Conservation (phyloP, 2,113 vertebrate species). For the rabbit (Oryctolagus cuniculus) region DNA sequence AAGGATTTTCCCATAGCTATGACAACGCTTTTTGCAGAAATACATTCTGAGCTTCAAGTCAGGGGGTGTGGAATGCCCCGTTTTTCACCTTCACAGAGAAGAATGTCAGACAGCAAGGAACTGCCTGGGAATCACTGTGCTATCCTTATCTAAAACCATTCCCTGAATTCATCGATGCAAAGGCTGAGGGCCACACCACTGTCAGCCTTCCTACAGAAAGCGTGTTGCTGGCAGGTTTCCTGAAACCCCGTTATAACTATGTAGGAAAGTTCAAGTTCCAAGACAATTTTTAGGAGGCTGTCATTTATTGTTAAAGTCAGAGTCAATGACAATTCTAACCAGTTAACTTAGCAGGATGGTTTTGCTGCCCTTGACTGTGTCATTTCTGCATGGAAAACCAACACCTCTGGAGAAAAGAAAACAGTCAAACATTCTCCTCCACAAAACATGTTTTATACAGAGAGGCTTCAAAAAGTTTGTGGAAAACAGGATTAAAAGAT, state of each 20-base stretch:
- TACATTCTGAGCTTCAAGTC: background rate
- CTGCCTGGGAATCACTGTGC: background rate
- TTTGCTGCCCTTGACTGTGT: background rate
- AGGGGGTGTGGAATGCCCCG: background rate
- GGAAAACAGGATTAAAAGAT: too few relatives aligned
- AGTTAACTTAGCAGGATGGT: conserved; percentile 28
- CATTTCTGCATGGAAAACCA: background rate
- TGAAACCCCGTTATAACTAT: background rate
- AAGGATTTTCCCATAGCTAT: background rate
- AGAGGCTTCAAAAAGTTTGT: too few relatives aligned
- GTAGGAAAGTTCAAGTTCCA: conserved; percentile 6
- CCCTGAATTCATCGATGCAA: background rate
- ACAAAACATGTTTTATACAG: background rate
- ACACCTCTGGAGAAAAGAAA: background rate
- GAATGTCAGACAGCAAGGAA: background rate
- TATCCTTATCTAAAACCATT: background rate
- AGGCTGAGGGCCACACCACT: background rate
- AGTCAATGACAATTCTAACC: background rate
- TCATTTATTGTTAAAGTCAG: too few relatives aligned
- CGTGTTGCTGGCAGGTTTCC: background rate
- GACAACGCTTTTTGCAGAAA: conserved; percentile 14
- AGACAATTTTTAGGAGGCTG: background rate
- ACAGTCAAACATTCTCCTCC: background rate
- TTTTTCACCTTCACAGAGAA: background rate
- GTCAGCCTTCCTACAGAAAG: background rate